A percentile compares a stretch with the other conserved stretches of the same genome.
phyloP scores from a whole-genome alignment of 2,113 vertebrate genomes.

The Nyctereutes procyonoides region DNA sequence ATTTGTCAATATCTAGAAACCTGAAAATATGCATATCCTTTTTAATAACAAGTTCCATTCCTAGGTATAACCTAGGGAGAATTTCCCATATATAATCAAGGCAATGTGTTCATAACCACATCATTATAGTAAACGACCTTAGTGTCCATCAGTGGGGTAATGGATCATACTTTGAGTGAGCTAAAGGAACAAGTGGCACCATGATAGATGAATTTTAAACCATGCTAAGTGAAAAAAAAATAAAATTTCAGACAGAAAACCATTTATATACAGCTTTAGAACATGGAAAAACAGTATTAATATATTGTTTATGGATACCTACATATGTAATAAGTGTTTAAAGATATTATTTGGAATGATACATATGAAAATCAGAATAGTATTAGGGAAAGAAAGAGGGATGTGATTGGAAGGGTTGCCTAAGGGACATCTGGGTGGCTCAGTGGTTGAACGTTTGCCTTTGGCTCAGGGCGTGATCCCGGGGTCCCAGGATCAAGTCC shows the following conservation, averaged over 20 bases:
- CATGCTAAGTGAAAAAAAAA: not conserved
- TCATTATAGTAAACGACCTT: not conserved
- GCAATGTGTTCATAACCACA: not conserved
- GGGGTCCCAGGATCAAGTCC: too few relatives aligned
- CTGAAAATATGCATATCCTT: not conserved
- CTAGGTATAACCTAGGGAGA: not conserved
- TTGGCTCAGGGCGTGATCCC: too few relatives aligned
- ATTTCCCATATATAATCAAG: not conserved
- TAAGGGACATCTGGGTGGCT: not conserved
- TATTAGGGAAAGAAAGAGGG: not conserved
- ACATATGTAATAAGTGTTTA: not conserved
- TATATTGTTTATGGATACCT: not conserved
- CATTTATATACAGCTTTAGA: not conserved
- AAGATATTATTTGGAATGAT: not conserved
- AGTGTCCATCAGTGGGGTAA: not conserved
- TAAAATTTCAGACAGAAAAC: not conserved
- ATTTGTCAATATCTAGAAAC: not conserved
- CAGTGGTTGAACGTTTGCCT: too few relatives aligned
- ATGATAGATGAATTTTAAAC: not conserved
- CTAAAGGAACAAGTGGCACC: not conserved
- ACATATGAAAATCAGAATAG: constrained; percentile 19
- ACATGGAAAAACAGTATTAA: not conserved
- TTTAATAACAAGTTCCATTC: not conserved
- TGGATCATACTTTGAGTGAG: not conserved
- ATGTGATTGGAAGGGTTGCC: not conserved